phyloP scores from a whole-genome alignment of 2,888 invertebrate genomes.

The Pristionchus maxplancki region DNA sequence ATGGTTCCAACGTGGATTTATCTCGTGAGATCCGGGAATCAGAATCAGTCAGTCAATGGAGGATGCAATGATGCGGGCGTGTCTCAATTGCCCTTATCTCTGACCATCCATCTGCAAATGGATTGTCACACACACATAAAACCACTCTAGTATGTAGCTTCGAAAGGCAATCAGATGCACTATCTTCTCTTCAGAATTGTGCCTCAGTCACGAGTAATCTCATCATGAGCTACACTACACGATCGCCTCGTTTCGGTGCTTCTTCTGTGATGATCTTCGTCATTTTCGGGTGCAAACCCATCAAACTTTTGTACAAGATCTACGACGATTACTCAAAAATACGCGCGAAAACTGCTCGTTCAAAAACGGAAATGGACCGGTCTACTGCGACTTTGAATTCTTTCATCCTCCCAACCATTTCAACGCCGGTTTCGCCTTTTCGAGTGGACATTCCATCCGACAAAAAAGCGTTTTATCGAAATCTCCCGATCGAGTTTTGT shows the following conservation, averaged over 20 bases:
- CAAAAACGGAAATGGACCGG: slow-evolving; percentile 17
- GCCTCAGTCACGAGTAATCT: neutral
- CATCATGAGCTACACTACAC: slow-evolving; percentile 3
- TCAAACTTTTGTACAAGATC: neutral
- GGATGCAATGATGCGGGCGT: slow-evolving; percentile 14
- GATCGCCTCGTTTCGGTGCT: neutral
- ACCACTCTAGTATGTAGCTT: slow-evolving; percentile 17
- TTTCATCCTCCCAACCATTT: neutral
- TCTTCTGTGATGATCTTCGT: neutral
- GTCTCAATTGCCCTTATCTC: neutral
- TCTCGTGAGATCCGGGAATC: neutral
- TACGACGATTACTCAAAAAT: neutral
- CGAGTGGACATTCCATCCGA: neutral
- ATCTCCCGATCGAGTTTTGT: neutral
- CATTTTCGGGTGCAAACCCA: neutral
- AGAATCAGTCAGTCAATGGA: neutral
- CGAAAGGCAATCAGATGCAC: neutral
- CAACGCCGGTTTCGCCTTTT: neutral
- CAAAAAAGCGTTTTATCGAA: neutral
- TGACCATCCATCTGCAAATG: slow-evolving; percentile 31
- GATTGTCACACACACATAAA: neutral
- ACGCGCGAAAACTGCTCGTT: neutral
- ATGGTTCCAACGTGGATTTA: neutral
- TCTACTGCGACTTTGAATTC: neutral
- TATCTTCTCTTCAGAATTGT: neutral